Evolutionary conservation across 2,113 vertebrate genomes (phyloP).

Genomic region (Prionailurus viverrinus): DNA sequence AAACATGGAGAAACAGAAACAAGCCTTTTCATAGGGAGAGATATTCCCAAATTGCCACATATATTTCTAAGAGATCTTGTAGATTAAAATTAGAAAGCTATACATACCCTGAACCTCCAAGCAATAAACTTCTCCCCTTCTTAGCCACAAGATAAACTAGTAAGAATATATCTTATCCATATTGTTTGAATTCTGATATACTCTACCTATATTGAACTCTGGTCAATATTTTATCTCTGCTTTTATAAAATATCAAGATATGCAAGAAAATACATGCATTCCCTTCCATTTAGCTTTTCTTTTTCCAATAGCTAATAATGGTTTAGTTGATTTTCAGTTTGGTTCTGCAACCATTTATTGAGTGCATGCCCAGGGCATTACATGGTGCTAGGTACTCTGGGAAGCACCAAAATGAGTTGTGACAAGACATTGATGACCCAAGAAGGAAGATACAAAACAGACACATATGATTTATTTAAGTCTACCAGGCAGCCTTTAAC

Average conservation of each 20-base stretch:
- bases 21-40: neutral
- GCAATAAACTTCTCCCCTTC: neutral
- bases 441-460: neutral
- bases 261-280: neutral
- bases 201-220: neutral
- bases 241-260: constrained; percentile 31
- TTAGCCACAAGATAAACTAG: neutral
- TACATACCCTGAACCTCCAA: neutral
- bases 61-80: neutral
- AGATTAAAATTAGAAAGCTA: neutral
- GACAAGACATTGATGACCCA: neutral
- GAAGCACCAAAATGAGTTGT: neutral
- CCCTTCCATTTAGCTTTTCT: neutral
- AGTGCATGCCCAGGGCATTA: neutral
- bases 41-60: neutral
- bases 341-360: neutral
- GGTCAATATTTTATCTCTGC: neutral
- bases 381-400: neutral
- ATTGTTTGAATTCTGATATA: neutral
- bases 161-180: neutral
- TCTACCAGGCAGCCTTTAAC: neutral
- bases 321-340: neutral
- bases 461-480: neutral
- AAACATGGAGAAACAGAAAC: neutral
- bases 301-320: neutral